Conservation (phyloP, 2,888 invertebrate species). For the Idaea straminata region DNA sequence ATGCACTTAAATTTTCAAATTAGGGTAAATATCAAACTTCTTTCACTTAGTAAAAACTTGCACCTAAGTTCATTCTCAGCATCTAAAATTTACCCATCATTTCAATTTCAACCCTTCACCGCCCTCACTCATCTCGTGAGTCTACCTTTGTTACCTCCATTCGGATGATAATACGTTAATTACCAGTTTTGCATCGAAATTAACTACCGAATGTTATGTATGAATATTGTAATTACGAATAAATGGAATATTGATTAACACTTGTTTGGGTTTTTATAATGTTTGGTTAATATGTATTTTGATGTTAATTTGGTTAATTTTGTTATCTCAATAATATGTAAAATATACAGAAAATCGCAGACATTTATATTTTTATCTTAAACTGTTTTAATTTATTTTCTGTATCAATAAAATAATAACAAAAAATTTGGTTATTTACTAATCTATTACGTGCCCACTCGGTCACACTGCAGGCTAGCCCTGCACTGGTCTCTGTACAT, state of each 20-base stretch:
- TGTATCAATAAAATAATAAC: too few species aligned
- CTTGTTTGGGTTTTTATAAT: conserved; percentile 40
- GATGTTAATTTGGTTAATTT: background rate
- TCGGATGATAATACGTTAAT: conserved; percentile 77
- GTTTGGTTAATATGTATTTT: conserved; percentile 4
- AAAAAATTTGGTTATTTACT: too few species aligned
- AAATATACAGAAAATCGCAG: background rate
- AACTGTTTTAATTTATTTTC: too few species aligned
- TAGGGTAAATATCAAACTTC: background rate
- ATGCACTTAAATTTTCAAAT: background rate
- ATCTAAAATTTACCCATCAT: background rate
- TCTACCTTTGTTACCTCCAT: conserved; percentile 66
- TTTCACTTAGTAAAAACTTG: background rate
- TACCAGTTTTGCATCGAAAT: conserved; percentile 74
- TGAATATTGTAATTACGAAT: conserved; percentile 70
- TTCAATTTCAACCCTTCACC: conserved; percentile 26
- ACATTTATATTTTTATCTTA: background rate
- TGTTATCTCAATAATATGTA: background rate
- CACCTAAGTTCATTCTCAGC: background rate
- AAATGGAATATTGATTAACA: conserved; percentile 61
- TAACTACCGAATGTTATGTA: conserved; percentile 36
- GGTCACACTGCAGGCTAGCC: too few species aligned
- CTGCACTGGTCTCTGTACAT: too few species aligned
- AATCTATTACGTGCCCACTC: too few species aligned
- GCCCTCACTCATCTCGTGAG: conserved; percentile 33